Percentiles rank a stretch among this genome's conserved stretches.
Conservation (phyloP, 2,113 vertebrate genomes). For the Istiophorus platypterus region DNA sequence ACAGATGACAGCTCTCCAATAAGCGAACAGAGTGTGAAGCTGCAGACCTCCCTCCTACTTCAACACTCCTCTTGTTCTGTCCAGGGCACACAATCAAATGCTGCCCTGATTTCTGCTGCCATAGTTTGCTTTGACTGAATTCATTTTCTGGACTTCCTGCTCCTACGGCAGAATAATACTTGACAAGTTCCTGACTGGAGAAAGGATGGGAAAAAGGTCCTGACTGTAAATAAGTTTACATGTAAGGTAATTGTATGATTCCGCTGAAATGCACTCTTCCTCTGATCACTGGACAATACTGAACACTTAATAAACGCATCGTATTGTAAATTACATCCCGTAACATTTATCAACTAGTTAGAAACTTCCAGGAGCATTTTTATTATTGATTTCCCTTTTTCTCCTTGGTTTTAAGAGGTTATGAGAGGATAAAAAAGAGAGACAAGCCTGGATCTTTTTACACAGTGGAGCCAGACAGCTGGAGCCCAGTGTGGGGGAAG, state of each 20-base stretch:
- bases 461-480: slow-evolving; percentile 81
- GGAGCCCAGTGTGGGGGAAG: slow-evolving; percentile 76
- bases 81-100: slow-evolving; percentile 57
- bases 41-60: slow-evolving; percentile 49
- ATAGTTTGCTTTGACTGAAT: slow-evolving; percentile 17
- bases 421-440: slow-evolving; percentile 76
- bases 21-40: slow-evolving; percentile 59
- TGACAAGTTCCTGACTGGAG: no score
- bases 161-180: background rate
- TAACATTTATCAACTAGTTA: slow-evolving; percentile 66
- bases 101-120: slow-evolving; percentile 41
- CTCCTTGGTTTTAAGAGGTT: slow-evolving; percentile 75
- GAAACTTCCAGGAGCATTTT: slow-evolving; percentile 72
- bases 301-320: slow-evolving; percentile 21
- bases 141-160: background rate
- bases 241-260: background rate
- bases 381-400: slow-evolving; percentile 70
- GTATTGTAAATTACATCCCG: slow-evolving; percentile 40
- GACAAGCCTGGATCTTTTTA: slow-evolving; percentile 83
- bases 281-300: background rate
- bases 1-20: slow-evolving; percentile 74
- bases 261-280: slow-evolving; percentile 16
- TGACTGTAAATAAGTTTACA: background rate
- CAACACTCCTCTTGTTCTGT: slow-evolving; percentile 40
- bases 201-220: no score